These are phyloP conservation scores for Penaeus vannamei DNA, from an alignment of 1,140 invertebrate genomes.

Conservation along the genomic window DNA sequence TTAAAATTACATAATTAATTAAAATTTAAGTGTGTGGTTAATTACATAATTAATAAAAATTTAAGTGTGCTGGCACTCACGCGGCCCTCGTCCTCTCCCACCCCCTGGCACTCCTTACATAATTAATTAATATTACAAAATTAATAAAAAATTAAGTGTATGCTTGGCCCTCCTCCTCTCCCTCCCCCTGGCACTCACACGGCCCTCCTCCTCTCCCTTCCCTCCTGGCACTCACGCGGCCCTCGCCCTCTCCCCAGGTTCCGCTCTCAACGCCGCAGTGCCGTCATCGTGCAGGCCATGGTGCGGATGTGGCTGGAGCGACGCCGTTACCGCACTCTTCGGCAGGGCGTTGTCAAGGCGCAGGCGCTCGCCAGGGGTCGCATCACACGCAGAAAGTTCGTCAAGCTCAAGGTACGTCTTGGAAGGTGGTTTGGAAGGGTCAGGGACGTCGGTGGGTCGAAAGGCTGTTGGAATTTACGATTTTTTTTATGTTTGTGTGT, in stretches of 20 bases:
- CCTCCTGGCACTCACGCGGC: not conserved
- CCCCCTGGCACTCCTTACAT: too few species aligned
- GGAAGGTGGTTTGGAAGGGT: not conserved
- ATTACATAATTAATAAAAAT: too few species aligned
- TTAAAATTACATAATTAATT: too few species aligned
- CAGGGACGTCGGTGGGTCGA: not conserved
- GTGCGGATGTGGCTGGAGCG: conserved; percentile 84
- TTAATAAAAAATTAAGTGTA: too few species aligned
- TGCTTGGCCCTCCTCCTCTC: too few species aligned
- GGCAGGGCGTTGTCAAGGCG: conserved; percentile 74
- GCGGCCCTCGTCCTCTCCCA: too few species aligned
- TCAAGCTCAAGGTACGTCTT: conserved; percentile 77
- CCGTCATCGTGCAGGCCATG: conserved; percentile 78
- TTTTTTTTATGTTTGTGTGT: too few species aligned
- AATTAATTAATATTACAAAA: too few species aligned
- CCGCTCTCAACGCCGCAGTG: conserved; percentile 48
- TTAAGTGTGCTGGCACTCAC: too few species aligned
- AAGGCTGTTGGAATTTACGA: not conserved
- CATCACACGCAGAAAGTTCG: conserved; percentile 80
- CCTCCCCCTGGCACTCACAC: too few species aligned
- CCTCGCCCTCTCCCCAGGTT: conserved; percentile 23
- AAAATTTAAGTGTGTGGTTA: too few species aligned
- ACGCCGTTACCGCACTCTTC: conserved; percentile 75
- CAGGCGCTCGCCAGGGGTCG: conserved; percentile 88
- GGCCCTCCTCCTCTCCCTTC: not conserved